Base-by-base conservation (phyloP, 2,113 vertebrate species). In the Otocyon megalotis region DNA sequence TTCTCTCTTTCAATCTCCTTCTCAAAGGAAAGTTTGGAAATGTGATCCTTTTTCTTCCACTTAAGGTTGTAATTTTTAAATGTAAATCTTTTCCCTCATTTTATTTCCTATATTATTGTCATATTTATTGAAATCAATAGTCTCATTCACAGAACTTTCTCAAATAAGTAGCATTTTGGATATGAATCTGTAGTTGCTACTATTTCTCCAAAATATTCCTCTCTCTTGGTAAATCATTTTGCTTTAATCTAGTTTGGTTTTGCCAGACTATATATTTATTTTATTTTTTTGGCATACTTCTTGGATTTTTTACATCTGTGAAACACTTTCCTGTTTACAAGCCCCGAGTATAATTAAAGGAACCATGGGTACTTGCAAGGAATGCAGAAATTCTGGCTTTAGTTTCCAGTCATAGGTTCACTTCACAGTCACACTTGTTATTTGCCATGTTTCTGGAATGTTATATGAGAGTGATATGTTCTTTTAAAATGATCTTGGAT, bases 371-470 rank as follows among this genome's bases (percentile, higher is more conserved):
- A 96, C 93, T 97, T 97, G 72, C 69, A 83, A 97, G 96, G 97
- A 98, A 98, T 98, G 95, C 92, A 98, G 95, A 85, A 94, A 96
- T 94, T 93, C 95, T 98, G 97, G 94, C 89, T 98, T 97, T 43
- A 58, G 54, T 96, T 97, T 98, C 86, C 74, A 62, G 60, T 91
- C 86, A 60, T 94, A 85, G 43, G 89, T 96, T 98, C 96, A 96
- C 80, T 97, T 98, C 79, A 17, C 94, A 97, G 97, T 97, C 95
- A 96, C 92, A 88, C 43, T 96, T 93, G 93, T 74, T 97, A 96
- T 63, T 97, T 98, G 85, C 87, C 20, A 15, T 92, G 95, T 97
- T 98, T 88, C 89, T 48, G 17, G 93, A 98, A 95, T 96, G 71
- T 67, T 97, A 5, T 82, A 20, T 93, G 90, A 97, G 97, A 96